Base-by-base conservation (phyloP, 2,888 invertebrate species). In the Drosophila anomelani region DNA sequence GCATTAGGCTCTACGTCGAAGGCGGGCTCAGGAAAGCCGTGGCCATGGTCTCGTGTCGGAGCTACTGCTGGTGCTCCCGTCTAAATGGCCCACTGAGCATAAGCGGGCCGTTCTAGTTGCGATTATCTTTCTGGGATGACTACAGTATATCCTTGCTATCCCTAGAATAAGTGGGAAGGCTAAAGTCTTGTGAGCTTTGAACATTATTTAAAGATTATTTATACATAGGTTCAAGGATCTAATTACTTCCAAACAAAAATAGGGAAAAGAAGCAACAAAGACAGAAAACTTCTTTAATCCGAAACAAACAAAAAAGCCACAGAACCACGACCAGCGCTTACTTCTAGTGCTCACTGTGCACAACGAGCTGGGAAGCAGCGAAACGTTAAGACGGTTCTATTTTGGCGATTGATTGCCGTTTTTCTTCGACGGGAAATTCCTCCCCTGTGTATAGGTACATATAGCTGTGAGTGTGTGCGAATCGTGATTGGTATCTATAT, bases 401-500 rank as follows among this genome's bases (percentile, higher is more conserved):
- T 84, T 86, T 71, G 87, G 84, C 84, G 81, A 81, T 86, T 84
- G 85, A 84, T 84, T 88, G 84, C 81, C 79, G 89, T 78, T 86
- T 83, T 86, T 71, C 62, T 76, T 56, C 76, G 39, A 43, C 58
- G 73, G 68, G 29, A 66, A 75, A 73, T 73, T 58, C 55, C 75
- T 58, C 66, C 54, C 72, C 38, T 60, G 74, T 53, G 61, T 46
- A 44, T 57, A 13, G 13, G 51, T 46, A 4, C 23, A 23, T 23
- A 23, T 4, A 23, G 51, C 41, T 17, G 39, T n/a, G 44, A 67
- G 66, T 75, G 51, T 56, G 66, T 61, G 54, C 66, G 60, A 71
- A 55, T 60, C 72, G 67, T 71, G 85, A 82, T 88, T 79, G 70
- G 60, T 69, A 85, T 81, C 87, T 76, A 78, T 78, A 71, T 72